Evolutionary conservation across 2,113 vertebrate genomes (phyloP), one percentile per base, ranked within the genome.

Genomic region (Taurulus bubalis): DNA sequence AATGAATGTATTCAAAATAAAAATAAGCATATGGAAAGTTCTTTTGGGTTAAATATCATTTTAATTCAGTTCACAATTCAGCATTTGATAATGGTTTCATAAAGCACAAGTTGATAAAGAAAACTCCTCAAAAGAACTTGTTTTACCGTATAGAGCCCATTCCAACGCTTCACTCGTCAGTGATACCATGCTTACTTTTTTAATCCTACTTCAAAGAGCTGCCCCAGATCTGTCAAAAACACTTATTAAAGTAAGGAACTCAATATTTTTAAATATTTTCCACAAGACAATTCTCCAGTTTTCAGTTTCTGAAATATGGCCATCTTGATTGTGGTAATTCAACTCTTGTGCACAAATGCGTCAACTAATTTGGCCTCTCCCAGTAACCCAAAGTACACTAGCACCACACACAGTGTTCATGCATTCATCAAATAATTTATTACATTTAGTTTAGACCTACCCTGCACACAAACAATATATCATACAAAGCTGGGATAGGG

Each of bases 351-450:
- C n/a, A 55, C 47, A 65, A 30, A 75, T 18, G 10, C 6, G n/a
- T 34, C 3, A 24, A 65, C 34, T n/a, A 64, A 60, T 67, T 15
- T 73, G 53, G 18, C 20, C 3, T 68, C 30, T 75, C 2, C 9
- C 9, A 15, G 6, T 11, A 28, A 42, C 22, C 75, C 26, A 78
- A 12, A 65, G 32, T 15, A 62, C 9, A 65, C 20, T 6, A 59
- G 26, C 34, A 58, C 18, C 38, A 47, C n/a, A 86, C 58, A 75
- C 20, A 22, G 26, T 53, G 22, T 85, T 74, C 26, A 73, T 88
- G 80, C 77, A 66, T 71, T 85, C 51, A 58, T 66, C 20, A 71
- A 55, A 80, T 88, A 70, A 84, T 89, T 85, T 93, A 91, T 86
- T 87, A 34, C 1, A 49, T 60, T 36, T 56, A 73, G 3, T 62